phyloP scores from a whole-genome alignment of 2,113 vertebrate genomes.

The Geothlypis trichas region DNA sequence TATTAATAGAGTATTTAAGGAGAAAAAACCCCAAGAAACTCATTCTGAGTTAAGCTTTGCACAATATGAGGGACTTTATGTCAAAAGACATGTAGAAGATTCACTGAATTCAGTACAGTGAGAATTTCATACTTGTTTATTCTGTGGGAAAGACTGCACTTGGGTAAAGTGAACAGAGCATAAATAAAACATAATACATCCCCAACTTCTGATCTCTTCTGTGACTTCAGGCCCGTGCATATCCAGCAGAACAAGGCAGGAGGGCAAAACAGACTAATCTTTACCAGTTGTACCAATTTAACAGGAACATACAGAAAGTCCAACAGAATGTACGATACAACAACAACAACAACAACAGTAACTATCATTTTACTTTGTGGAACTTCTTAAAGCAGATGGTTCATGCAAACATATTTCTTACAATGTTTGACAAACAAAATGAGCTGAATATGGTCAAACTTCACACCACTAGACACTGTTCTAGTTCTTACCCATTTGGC shows the following conservation, averaged over 20 bases:
- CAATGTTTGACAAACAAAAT: background rate
- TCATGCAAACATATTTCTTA: background rate
- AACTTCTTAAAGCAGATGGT: background rate
- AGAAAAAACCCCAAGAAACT: background rate
- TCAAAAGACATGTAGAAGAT: background rate
- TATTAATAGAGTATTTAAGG: background rate
- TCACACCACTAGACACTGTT: background rate
- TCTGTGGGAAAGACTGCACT: background rate
- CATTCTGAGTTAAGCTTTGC: background rate
- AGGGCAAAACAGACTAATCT: background rate
- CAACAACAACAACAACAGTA: background rate
- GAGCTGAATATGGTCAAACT: background rate
- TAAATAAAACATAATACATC: background rate
- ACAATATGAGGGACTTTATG: background rate
- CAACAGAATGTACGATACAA: background rate
- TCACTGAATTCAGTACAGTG: background rate
- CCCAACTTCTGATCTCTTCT: background rate
- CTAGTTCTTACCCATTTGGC: constrained; percentile 88
- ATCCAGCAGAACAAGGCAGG: background rate
- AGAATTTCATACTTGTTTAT: background rate
- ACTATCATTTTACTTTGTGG: background rate
- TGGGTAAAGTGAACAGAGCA: background rate
- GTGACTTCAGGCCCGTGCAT: background rate
- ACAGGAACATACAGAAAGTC: background rate
- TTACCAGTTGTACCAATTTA: background rate